Evolutionary conservation across 2,797 vertebrate species (phyloP).

Genomic region (Spondyliosoma cantharus): DNA sequence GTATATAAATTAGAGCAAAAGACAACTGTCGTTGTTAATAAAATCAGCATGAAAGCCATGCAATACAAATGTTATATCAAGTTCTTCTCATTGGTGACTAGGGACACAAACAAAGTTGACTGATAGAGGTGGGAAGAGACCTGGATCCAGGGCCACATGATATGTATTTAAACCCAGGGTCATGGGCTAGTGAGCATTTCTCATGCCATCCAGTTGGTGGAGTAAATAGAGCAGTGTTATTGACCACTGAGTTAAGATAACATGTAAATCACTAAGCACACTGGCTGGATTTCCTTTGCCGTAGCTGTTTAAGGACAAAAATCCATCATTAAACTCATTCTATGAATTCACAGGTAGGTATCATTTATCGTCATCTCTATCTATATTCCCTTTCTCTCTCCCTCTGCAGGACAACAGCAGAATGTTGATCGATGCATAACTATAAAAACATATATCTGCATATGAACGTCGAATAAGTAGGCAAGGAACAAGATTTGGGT

Average conservation of each 20-base stretch:
- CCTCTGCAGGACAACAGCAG: neutral
- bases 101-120: conserved; percentile 39
- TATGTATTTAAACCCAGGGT: conserved; percentile 73
- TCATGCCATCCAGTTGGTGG: conserved; percentile 63
- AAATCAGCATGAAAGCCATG: conserved; percentile 1
- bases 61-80: conserved; percentile 19
- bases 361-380: conserved; percentile 7
- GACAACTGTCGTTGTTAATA: neutral
- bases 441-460: no score
- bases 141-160: conserved; percentile 35
- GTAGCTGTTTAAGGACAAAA: neutral
- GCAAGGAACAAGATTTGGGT: no score
- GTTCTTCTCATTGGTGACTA: conserved; percentile 18
- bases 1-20: conserved; percentile 13
- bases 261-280: conserved; percentile 42
- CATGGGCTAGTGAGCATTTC: conserved; percentile 67
- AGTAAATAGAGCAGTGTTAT: conserved; percentile 67
- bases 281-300: neutral
- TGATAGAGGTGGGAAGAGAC: conserved; percentile 32
- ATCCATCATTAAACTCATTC: conserved; percentile 3
- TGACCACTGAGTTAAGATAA: conserved; percentile 69
- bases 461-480: no score
- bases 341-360: neutral
- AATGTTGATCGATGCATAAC: neutral
- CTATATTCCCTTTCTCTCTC: neutral